Evolutionary conservation across 30 jellyfish, hydroid and myxozoan genomes (phyloP).

Genomic region (Hydractinia symbiolongicarpus): DNA sequence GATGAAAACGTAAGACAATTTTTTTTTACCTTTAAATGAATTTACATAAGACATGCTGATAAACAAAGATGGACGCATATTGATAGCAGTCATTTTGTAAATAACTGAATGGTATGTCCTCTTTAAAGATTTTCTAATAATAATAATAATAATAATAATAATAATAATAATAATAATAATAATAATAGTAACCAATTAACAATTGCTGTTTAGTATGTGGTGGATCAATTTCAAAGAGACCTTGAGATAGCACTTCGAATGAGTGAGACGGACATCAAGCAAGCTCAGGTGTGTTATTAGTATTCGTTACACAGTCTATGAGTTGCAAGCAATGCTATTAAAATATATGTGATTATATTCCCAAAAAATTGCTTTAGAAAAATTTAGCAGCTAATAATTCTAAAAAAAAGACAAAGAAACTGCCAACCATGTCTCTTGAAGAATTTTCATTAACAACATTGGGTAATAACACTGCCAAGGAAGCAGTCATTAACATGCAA

Average conservation of each 20-base stretch:
- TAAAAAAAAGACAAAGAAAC: constrained; percentile 10
- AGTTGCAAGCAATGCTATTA: background rate
- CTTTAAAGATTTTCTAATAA: too few species aligned
- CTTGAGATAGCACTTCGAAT: constrained; percentile 50
- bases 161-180: too few species aligned
- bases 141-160: too few species aligned
- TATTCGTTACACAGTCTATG: background rate
- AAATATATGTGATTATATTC: background rate
- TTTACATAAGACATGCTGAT: too few species aligned
- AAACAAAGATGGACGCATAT: too few species aligned
- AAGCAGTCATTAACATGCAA: too few species aligned
- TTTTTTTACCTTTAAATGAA: too few species aligned
- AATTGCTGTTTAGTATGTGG: constrained; percentile 40
- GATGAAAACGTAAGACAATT: constrained; percentile 5
- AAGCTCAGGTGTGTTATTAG: constrained; percentile 14
- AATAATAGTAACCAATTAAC: background rate
- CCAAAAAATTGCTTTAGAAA: background rate
- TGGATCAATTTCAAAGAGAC: constrained; percentile 61
- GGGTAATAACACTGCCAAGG: too few species aligned
- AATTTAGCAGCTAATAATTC: background rate
- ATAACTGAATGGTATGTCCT: too few species aligned
- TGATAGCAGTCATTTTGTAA: too few species aligned
- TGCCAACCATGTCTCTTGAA: constrained; percentile 23
- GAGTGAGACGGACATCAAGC: constrained; percentile 40
- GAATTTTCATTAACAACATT: constrained; percentile 9